Evolutionary conservation across 2,888 invertebrate species (phyloP).

Genomic region (Hirudinaria manillensis): DNA sequence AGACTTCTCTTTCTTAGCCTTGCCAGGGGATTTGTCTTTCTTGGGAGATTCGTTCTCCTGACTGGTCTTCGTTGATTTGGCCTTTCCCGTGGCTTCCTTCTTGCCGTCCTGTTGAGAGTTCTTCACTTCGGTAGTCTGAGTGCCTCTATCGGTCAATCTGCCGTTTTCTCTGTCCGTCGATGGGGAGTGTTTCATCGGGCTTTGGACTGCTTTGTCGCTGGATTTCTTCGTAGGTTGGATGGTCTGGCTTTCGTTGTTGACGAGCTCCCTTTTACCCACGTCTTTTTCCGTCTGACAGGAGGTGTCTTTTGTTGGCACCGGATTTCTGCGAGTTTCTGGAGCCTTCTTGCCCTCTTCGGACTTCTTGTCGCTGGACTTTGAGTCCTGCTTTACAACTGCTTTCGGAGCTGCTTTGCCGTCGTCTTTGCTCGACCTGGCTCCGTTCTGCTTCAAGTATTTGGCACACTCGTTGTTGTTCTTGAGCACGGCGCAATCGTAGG

Average conservation of each 20-base stretch:
- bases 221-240: too few species aligned
- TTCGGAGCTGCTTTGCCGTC: conserved; percentile 1
- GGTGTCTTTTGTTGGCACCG: neutral
- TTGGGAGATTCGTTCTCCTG: neutral
- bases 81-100: neutral
- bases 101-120: neutral
- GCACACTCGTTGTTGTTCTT: conserved; percentile 26
- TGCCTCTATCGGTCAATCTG: conserved; percentile 8
- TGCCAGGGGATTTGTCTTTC: neutral
- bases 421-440: conserved; percentile 22
- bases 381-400: neutral
- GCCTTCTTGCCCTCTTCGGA: conserved; percentile 2
- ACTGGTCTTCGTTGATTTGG: neutral
- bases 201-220: conserved; percentile 2
- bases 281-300: neutral
- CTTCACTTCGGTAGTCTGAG: conserved; percentile 5
- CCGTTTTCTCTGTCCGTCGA: neutral
- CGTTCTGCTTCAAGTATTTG: conserved; percentile 28
- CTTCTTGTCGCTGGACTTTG: neutral
- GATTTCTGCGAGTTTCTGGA: neutral
- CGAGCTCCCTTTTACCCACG: neutral
- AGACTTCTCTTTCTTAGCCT: neutral
- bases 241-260: neutral
- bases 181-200: neutral
- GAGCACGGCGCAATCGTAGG: conserved; percentile 31